Conservation (phyloP, 2,888 invertebrate species). For the Nysson spinosus region DNA sequence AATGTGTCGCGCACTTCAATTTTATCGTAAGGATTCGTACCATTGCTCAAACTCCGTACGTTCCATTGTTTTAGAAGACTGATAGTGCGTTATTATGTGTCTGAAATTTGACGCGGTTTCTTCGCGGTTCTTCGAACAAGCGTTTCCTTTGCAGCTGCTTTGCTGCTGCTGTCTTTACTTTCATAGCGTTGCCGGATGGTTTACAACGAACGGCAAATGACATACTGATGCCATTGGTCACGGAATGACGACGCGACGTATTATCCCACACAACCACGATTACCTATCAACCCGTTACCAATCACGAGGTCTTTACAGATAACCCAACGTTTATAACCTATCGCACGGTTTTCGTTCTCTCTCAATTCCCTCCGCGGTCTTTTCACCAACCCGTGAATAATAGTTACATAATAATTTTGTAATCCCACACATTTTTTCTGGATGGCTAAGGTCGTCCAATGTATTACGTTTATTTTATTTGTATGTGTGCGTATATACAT, state of each 20-base stretch:
- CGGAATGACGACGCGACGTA: constrained; percentile 35
- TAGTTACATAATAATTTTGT: constrained; percentile 52
- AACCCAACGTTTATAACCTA: constrained; percentile 65
- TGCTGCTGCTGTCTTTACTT: constrained; percentile 9
- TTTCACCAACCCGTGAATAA: constrained; percentile 20
- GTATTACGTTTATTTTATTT: no score
- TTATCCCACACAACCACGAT: constrained; percentile 59
- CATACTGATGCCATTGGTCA: constrained; percentile 27
- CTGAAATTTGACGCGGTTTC: constrained; percentile 32
- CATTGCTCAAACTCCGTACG: background rate
- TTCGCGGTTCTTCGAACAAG: constrained; percentile 25
- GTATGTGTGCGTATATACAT: no score
- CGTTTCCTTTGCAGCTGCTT: constrained; percentile 15
- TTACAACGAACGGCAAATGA: constrained; percentile 33
- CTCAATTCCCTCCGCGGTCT: constrained; percentile 24
- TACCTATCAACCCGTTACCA: constrained; percentile 65
- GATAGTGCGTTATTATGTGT: constrained; percentile 13
- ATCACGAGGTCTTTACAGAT: constrained; percentile 70
- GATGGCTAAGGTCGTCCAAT: no score
- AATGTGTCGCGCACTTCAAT: constrained; percentile 12
- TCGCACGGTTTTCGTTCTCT: constrained; percentile 33
- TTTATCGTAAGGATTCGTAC: background rate
- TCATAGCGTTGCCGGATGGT: constrained; percentile 28
- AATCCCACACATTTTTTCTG: constrained; percentile 24
- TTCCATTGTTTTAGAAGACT: background rate